Conservation (phyloP, 2,113 vertebrate species). For the Saccopteryx bilineata region DNA sequence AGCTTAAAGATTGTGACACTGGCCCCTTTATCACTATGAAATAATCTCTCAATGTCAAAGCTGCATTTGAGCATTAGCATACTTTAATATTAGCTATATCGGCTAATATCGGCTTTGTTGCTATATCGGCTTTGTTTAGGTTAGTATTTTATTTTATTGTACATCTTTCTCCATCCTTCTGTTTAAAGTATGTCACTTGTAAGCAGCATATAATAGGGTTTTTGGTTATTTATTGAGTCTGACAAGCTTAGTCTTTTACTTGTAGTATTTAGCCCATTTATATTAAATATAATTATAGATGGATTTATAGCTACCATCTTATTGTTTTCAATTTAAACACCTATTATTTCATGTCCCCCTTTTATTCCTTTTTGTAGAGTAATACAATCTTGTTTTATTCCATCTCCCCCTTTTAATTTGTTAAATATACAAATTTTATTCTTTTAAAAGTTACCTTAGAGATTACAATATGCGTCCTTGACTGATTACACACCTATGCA, state of each 20-base stretch:
- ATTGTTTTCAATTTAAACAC: not conserved
- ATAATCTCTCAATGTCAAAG: not conserved
- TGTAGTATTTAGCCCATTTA: not conserved
- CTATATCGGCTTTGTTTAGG: not conserved
- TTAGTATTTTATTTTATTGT: not conserved
- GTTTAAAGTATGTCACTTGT: not conserved
- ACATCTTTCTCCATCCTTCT: not conserved
- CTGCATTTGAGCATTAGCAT: not conserved
- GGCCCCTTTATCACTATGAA: not conserved
- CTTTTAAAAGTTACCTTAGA: not conserved
- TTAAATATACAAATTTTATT: not conserved
- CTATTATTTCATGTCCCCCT: not conserved
- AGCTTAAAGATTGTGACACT: not conserved
- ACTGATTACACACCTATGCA: not conserved
- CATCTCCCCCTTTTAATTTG: not conserved
- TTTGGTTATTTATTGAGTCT: not conserved
- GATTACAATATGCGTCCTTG: not conserved
- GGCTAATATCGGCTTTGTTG: too few species aligned
- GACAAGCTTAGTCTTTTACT: slow-evolving; percentile 26
- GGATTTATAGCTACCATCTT: not conserved
- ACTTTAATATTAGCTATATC: not conserved
- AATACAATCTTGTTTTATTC: not conserved
- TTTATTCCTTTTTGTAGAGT: not conserved
- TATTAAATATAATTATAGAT: not conserved
- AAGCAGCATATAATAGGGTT: not conserved